These are phyloP conservation scores for Brachionus asplanchnoidis DNA, from an alignment of 1,140 invertebrate species.

Conservation along the genomic window DNA sequence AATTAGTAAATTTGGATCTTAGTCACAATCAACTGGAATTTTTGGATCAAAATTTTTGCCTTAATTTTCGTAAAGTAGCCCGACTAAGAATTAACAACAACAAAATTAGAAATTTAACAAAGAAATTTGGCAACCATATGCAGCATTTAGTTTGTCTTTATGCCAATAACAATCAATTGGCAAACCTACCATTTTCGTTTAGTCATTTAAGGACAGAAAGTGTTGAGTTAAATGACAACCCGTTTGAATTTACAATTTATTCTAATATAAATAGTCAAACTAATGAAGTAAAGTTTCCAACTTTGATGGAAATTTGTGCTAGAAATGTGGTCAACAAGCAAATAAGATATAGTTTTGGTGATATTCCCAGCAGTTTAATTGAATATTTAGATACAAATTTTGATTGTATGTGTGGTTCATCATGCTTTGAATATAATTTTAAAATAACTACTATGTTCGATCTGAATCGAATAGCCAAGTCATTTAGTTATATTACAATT, in stretches of 20 bases:
- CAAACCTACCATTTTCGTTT: neutral
- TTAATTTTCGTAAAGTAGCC: slow-evolving; percentile 6
- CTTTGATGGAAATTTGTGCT: neutral
- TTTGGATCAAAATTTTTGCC: slow-evolving; percentile 23
- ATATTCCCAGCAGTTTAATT: neutral
- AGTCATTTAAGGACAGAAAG: neutral
- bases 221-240: slow-evolving; percentile 31
- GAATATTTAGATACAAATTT: neutral
- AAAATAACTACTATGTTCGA: slow-evolving; percentile 7
- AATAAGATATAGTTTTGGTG: neutral
- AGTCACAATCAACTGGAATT: slow-evolving; percentile 19
- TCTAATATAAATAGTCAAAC: neutral
- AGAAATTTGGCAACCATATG: neutral
- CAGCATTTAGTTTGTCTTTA: slow-evolving; percentile 1
- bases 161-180: slow-evolving; percentile 20
- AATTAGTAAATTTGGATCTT: neutral
- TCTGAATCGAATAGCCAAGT: slow-evolving; percentile 38
- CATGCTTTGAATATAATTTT: slow-evolving; percentile 38
- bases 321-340: slow-evolving; percentile 4
- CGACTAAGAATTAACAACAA: neutral
- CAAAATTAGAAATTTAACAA: neutral
- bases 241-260: neutral
- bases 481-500: slow-evolving; percentile 30
- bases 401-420: slow-evolving; percentile 27
- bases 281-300: neutral